Evolutionary conservation across 2,113 vertebrate species (phyloP).

Genomic region (Meles meles): DNA sequence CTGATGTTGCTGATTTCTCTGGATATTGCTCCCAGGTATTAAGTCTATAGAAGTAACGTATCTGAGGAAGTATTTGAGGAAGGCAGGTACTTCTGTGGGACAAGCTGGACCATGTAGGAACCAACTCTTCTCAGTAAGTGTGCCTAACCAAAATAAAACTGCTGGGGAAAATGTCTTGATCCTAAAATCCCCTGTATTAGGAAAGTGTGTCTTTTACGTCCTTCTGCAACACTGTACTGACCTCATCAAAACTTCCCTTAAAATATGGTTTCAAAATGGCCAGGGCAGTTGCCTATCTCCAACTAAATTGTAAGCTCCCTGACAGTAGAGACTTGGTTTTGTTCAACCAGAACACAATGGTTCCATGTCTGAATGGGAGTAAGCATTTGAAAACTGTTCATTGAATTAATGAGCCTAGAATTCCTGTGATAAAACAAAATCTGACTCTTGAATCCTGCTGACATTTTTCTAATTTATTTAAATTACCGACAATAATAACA

Average conservation of each 20-base stretch:
- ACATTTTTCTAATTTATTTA: background rate
- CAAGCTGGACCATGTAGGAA: background rate
- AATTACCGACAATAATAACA: background rate
- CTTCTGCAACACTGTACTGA: background rate
- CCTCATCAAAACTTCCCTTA: background rate
- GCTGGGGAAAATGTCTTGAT: background rate
- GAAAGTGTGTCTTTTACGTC: background rate
- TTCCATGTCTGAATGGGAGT: background rate
- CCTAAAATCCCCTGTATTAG: background rate
- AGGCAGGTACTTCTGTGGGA: background rate
- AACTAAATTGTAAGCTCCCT: background rate
- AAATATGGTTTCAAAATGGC: background rate
- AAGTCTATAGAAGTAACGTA: background rate
- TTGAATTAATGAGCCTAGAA: background rate
- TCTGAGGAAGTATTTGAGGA: background rate
- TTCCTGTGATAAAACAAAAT: background rate
- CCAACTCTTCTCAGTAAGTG: background rate
- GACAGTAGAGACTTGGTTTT: background rate
- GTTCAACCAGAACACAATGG: background rate
- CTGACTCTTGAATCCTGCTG: background rate
- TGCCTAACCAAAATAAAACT: background rate
- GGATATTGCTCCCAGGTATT: background rate
- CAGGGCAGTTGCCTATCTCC: background rate
- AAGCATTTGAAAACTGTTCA: background rate
- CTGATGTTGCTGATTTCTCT: background rate